Conservation (phyloP, 1,140 invertebrate species). For the Pinna nobilis region DNA sequence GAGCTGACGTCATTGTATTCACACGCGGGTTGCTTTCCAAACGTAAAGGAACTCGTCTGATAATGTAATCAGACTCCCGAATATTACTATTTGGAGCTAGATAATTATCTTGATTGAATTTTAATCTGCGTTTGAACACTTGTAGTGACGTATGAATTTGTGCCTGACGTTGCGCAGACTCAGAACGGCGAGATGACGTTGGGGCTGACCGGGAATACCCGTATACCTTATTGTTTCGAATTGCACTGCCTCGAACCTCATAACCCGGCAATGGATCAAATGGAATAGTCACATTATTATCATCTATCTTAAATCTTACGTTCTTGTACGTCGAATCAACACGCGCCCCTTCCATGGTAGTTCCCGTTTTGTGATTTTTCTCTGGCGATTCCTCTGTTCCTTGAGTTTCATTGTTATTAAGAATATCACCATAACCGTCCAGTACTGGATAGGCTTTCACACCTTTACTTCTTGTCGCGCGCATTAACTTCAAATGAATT, state of each 20-base stretch:
- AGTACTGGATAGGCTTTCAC: constrained; percentile 18
- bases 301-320: constrained; percentile 25
- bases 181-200: constrained; percentile 15
- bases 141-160: constrained; percentile 37
- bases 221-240: neutral
- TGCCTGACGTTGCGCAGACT: constrained; percentile 26
- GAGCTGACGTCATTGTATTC: neutral
- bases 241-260: constrained; percentile 37
- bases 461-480: constrained; percentile 16
- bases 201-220: constrained; percentile 3
- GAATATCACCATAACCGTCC: constrained; percentile 20
- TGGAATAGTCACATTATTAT: neutral
- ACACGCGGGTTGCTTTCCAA: neutral
- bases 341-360: neutral
- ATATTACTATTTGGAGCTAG: constrained; percentile 24
- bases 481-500: constrained; percentile 31
- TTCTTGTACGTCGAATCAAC: constrained; percentile 8
- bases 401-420: constrained; percentile 12
- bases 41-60: constrained; percentile 22
- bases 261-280: neutral
- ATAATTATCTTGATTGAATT: constrained; percentile 30
- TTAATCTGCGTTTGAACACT: constrained; percentile 33
- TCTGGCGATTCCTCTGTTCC: neutral
- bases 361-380: neutral
- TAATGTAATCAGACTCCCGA: constrained; percentile 36